These are phyloP conservation scores for Botrylloides violaceus DNA, from an alignment of 23 tunicate species.

Conservation along the genomic window DNA sequence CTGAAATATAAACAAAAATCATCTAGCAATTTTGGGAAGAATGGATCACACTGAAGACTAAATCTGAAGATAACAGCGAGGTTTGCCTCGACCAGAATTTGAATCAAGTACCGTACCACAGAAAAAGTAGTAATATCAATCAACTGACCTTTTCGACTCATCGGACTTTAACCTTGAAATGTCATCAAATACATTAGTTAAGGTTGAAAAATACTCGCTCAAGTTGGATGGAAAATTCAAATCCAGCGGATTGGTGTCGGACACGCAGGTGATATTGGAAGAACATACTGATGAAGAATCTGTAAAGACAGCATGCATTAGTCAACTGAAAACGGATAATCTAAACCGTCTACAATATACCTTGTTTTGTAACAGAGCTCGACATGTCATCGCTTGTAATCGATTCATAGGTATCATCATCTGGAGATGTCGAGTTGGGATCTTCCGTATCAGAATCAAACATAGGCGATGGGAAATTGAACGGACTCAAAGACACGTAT, in stretches of 20 bases:
- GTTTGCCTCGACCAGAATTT: no score
- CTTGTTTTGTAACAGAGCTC: background rate
- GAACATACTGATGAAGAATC: background rate
- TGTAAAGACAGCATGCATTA: background rate
- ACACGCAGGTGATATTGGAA: background rate
- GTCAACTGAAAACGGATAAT: no score
- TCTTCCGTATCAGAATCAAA: slow-evolving; percentile 4
- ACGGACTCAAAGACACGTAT: slow-evolving; percentile 11
- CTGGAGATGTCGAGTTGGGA: background rate
- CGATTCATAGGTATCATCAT: background rate
- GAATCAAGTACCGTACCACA: no score
- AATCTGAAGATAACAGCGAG: no score
- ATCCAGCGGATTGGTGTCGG: slow-evolving; percentile 1
- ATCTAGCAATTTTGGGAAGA: no score
- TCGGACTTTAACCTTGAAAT: slow-evolving; percentile 8
- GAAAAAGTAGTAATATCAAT: no score
- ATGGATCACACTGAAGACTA: no score
- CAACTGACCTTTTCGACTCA: background rate
- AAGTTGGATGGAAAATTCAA: slow-evolving; percentile 22
- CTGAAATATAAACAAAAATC: background rate
- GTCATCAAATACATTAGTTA: slow-evolving; percentile 17
- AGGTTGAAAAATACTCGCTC: slow-evolving; percentile 8
- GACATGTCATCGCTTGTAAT: slow-evolving; percentile 15
- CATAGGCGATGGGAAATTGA: background rate
- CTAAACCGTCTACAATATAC: background rate